Percentiles rank a stretch among this genome's conserved stretches.
Evolutionary conservation across 2,888 invertebrate genomes (phyloP).

Genomic region (Agrenia bidenticulata): DNA sequence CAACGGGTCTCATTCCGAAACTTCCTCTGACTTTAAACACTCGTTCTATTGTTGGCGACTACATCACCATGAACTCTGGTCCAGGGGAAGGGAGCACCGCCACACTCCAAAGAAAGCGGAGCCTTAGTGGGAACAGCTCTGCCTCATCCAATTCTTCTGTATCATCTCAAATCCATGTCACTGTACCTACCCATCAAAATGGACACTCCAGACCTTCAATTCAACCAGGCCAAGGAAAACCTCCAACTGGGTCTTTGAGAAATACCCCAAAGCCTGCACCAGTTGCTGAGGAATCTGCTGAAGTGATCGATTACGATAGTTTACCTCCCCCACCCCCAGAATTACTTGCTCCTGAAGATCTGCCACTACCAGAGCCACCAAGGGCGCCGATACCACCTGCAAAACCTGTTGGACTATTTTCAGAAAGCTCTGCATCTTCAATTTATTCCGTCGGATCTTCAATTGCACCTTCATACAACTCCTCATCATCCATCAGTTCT

Average conservation of each 20-base stretch:
- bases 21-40: slow-evolving; percentile 88
- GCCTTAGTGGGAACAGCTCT: slow-evolving; percentile 47
- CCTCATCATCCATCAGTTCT: slow-evolving; percentile 26
- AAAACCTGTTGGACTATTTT: slow-evolving; percentile 26
- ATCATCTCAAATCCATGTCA: slow-evolving; percentile 42
- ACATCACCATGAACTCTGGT: slow-evolving; percentile 68
- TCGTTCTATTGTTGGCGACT: slow-evolving; percentile 71
- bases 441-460: slow-evolving; percentile 10
- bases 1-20: slow-evolving; percentile 74
- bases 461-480: slow-evolving; percentile 15
- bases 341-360: slow-evolving; percentile 43
- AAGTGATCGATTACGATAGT: slow-evolving; percentile 47
- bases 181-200: slow-evolving; percentile 18
- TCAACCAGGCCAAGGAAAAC: slow-evolving; percentile 26
- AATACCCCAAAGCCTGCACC: slow-evolving; percentile 69
- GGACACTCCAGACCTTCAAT: neutral
- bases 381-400: slow-evolving; percentile 67
- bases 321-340: slow-evolving; percentile 55
- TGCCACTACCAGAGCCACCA: slow-evolving; percentile 56
- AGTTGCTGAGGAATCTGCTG: slow-evolving; percentile 40
- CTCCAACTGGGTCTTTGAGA: slow-evolving; percentile 25
- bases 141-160: slow-evolving; percentile 46
- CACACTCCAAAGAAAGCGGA: slow-evolving; percentile 50
- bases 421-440: slow-evolving; percentile 17
- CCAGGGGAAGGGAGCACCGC: slow-evolving; percentile 51